A percentile compares a stretch with the other conserved stretches of the same genome.
Conservation (phyloP, 35 echinoderm and acorn worm species). For the Holothuria glaberrima region DNA sequence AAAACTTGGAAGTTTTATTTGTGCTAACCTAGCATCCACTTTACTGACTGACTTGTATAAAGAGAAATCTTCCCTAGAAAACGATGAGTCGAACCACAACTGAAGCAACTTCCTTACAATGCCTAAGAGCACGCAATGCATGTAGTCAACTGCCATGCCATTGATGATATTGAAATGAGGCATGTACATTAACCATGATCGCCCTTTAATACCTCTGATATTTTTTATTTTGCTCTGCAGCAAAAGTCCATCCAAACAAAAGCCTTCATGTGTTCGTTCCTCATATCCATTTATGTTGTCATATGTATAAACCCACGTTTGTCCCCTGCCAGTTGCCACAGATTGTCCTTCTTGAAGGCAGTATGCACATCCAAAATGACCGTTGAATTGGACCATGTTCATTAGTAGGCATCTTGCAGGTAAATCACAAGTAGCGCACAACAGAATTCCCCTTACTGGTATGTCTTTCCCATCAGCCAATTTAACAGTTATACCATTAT, state of each 20-base stretch:
- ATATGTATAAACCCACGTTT: background rate
- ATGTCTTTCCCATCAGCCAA: background rate
- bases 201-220: background rate
- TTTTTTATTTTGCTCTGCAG: background rate
- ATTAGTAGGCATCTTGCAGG: background rate
- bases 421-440: constrained; percentile 37
- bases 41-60: background rate
- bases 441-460: background rate
- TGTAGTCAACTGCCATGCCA: constrained; percentile 31
- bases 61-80: background rate
- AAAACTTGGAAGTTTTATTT: constrained; percentile 42
- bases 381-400: constrained; percentile 55
- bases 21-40: background rate
- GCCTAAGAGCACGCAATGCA: constrained; percentile 37
- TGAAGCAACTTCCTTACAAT: background rate
- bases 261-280: background rate
- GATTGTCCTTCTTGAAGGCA: background rate
- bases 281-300: no score
- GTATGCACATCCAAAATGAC: background rate
- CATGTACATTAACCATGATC: background rate
- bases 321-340: background rate
- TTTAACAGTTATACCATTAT: no score
- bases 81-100: constrained; percentile 29
- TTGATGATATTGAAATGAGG: background rate
- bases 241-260: background rate